These are phyloP conservation scores for Betta splendens DNA, from an alignment of 2,797 vertebrate genomes.

Conservation along the genomic window DNA sequence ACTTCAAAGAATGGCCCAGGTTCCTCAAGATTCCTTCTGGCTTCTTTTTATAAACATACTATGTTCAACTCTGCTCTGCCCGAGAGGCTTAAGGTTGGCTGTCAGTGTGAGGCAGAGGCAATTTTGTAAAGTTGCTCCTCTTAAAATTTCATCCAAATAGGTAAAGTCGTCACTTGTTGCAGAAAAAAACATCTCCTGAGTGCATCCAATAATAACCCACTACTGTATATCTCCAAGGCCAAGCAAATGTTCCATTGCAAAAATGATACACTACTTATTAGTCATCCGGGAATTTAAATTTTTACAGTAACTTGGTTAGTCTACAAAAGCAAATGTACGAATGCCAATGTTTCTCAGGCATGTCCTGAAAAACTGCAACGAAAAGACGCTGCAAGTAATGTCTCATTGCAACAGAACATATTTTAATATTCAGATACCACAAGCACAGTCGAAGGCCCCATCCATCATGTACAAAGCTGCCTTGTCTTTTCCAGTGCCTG, in stretches of 20 bases:
- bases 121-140: constrained; percentile 43
- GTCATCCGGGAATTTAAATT: too few relatives aligned
- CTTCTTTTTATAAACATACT: constrained; percentile 53
- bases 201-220: constrained; percentile 1
- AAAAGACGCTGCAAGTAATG: constrained; percentile 18
- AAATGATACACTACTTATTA: background rate
- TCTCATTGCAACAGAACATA: constrained; percentile 30
- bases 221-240: background rate
- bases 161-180: constrained; percentile 24
- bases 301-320: too few relatives aligned
- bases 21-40: constrained; percentile 62
- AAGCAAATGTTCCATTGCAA: background rate
- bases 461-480: constrained; percentile 58
- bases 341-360: background rate
- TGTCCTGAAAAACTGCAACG: constrained; percentile 30
- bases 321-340: background rate
- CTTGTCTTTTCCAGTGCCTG: constrained; percentile 36
- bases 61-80: constrained; percentile 53
- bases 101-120: constrained; percentile 46
- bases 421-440: constrained; percentile 66
- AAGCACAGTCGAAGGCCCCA: constrained; percentile 54
- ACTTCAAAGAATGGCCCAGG: constrained; percentile 62
- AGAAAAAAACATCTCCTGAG: constrained; percentile 9
- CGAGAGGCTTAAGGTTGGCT: constrained; percentile 46
- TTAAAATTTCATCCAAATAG: constrained; percentile 39